phyloP scores from a whole-genome alignment of 2,888 invertebrate genomes.

The Colostygia pectinataria region DNA sequence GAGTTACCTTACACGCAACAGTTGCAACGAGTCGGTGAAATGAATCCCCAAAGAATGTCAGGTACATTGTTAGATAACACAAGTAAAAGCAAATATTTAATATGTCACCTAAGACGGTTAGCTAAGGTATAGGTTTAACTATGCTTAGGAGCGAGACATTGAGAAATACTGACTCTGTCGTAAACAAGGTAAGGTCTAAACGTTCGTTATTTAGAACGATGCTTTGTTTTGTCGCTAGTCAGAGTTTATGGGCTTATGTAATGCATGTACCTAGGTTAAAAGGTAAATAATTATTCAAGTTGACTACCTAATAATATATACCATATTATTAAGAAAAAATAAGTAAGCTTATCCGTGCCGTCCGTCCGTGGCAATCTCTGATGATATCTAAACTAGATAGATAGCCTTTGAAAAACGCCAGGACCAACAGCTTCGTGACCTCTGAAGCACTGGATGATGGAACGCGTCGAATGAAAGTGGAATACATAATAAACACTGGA shows the following conservation, averaged over 20 bases:
- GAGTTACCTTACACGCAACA: neutral
- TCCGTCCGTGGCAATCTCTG: no score
- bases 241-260: constrained; percentile 24
- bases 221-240: constrained; percentile 22
- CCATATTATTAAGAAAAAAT: no score
- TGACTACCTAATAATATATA: no score
- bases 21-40: neutral
- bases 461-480: no score
- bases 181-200: constrained; percentile 21
- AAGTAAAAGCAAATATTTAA: neutral
- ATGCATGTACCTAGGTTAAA: no score
- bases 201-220: constrained; percentile 20
- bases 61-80: neutral
- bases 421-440: no score
- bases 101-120: constrained; percentile 5
- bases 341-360: no score
- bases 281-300: no score
- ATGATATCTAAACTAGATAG: no score
- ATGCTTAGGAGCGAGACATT: constrained; percentile 22
- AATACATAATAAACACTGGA: no score
- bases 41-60: neutral
- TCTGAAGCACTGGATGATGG: no score
- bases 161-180: constrained; percentile 27
- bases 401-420: no score
- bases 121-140: constrained; percentile 5